Base-by-base conservation (phyloP, 2,797 vertebrate genomes). In the Echeneis naucrates region DNA sequence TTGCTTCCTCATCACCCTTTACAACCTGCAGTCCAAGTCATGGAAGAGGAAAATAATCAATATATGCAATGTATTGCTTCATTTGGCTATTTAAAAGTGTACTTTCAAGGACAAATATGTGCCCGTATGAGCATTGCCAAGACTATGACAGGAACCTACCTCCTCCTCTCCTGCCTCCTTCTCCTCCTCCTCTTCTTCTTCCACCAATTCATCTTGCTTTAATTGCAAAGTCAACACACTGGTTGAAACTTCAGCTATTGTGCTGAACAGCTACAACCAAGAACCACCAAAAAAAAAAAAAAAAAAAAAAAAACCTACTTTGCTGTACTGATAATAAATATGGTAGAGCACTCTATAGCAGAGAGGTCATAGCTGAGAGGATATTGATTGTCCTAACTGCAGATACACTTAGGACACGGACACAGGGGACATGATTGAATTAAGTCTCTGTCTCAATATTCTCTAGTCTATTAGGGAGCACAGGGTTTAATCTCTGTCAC, bases 181-280 rank as follows among this genome's bases (percentile, higher is more conserved):
- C 72, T 65, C 81, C 40, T 81, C 80, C 63, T 87, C 78, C 35
- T 87, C 88, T 14, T 86, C 81, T 32, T 78, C 77, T 2, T 82
- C 88, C 44, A 71, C 23, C 48, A 78, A 27, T 72, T 87, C 88
- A 86, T 94, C 44, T 84, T 60, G 84, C 94, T 92, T 94, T 68
- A 75, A 83, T 75, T 68, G 58, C 75, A 63, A 88, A 81, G 70
- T 79, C 38, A 90, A 90, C 66, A 87, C 37, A 87, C 16, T 40
- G 9, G 35, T 81, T 89, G 59, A 79, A 82, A 70, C 40, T 82
- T 26, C 6, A 44, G 14, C 56, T 75, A 19, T 21, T 27, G 9
- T 13, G 3, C 48, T 52, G 13, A 38, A 59, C 13, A 51, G 13
- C 76, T 57, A 64, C 16, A 58, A 37, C 19, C 38, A 45, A 59